Conservation (phyloP, 2,888 invertebrate species). For the Rhodophaea formosa region DNA sequence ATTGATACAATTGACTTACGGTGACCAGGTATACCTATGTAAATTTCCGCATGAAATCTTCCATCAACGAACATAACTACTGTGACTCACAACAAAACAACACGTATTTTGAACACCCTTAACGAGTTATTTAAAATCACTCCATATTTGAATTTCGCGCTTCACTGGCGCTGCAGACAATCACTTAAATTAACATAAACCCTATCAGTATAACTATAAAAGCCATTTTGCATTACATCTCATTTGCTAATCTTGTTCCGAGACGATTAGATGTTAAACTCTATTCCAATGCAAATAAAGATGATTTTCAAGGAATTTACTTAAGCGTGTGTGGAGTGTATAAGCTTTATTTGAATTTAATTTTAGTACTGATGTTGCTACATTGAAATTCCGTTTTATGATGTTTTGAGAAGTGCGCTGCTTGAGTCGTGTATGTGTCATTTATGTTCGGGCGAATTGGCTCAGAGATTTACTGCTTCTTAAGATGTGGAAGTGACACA, state of each 20-base stretch:
- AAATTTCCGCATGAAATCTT: too few relatives aligned
- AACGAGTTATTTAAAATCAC: constrained; percentile 46
- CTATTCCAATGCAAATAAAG: background rate
- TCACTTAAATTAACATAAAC: constrained; percentile 28
- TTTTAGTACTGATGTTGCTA: constrained; percentile 18
- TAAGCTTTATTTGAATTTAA: constrained; percentile 13
- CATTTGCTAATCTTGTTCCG: background rate
- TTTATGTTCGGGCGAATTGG: constrained; percentile 20
- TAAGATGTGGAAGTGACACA: constrained; percentile 14
- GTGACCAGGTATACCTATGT: too few relatives aligned
- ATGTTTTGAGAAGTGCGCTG: constrained; percentile 10
- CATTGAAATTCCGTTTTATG: constrained; percentile 16
- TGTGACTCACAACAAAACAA: background rate
- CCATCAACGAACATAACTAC: background rate
- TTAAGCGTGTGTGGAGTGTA: background rate
- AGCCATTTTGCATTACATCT: background rate
- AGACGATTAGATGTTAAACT: background rate
- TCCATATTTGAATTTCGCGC: constrained; percentile 62
- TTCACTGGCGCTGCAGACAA: constrained; percentile 36
- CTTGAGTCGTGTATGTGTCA: constrained; percentile 15
- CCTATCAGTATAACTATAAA: constrained; percentile 1
- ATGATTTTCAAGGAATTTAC: background rate
- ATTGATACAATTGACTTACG: too few relatives aligned
- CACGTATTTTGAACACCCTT: constrained; percentile 29
- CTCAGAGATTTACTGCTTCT: constrained; percentile 21